A percentile compares a stretch with the other conserved stretches of the same genome.
These are phyloP conservation scores for Heliconius ismenius DNA, from an alignment of 2,888 invertebrate genomes.

Conservation along the genomic window DNA sequence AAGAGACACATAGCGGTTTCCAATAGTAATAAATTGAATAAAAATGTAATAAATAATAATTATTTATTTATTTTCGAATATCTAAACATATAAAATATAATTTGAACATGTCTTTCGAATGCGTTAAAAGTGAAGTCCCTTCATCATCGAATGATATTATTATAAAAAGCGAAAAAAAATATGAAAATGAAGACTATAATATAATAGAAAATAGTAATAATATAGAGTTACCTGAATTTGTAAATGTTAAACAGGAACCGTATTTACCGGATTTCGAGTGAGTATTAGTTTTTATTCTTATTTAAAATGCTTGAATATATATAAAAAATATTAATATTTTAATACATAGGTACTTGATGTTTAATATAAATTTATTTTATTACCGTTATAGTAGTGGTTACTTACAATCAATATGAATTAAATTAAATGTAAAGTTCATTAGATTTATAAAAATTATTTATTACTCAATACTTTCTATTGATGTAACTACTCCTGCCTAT, in stretches of 20 bases:
- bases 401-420: background rate
- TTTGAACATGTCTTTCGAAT: conserved; percentile 36
- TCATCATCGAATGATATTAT: conserved; percentile 29
- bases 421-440: background rate
- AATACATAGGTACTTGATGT: background rate
- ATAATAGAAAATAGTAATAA: conserved; percentile 17
- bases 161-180: conserved; percentile 22
- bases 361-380: too few relatives aligned
- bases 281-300: conserved; percentile 19
- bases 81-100: background rate
- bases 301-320: background rate
- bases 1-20: conserved; percentile 28
- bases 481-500: too few relatives aligned
- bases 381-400: background rate
- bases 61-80: background rate
- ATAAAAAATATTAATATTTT: background rate
- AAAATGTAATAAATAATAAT: conserved; percentile 18
- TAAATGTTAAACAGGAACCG: conserved; percentile 45
- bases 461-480: background rate
- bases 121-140: conserved; percentile 1
- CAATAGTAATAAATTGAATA: conserved; percentile 20
- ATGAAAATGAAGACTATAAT: conserved; percentile 25
- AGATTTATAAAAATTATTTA: background rate
- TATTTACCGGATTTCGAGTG: conserved; percentile 34
- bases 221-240: conserved; percentile 39